Evolutionary conservation across 1,140 invertebrate species (phyloP).

Genomic region (Euwallacea fornicatus): DNA sequence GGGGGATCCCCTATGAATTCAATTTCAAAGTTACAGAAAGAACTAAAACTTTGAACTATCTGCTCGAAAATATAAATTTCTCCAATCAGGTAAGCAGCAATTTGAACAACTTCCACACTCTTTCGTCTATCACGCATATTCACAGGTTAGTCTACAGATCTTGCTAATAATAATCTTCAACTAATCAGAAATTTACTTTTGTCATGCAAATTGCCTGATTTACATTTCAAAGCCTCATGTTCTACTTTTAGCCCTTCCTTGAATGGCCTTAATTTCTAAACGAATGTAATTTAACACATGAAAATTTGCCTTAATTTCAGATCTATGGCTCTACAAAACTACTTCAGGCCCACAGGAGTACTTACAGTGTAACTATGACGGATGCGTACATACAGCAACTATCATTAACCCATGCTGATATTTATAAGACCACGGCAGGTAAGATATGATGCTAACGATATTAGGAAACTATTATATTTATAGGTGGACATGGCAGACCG

Average conservation of each 20-base stretch:
- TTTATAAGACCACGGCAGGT: constrained; percentile 39
- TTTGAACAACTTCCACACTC: too few species aligned
- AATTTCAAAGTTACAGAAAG: constrained; percentile 62
- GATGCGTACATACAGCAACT: constrained; percentile 38
- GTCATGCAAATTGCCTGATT: background rate
- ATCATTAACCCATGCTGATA: constrained; percentile 22
- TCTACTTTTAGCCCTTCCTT: too few species aligned
- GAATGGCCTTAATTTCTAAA: too few species aligned
- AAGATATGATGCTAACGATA: background rate
- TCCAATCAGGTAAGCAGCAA: constrained; percentile 46
- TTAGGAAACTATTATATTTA: background rate
- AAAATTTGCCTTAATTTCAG: constrained; percentile 15
- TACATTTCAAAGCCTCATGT: background rate
- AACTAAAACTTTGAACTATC: constrained; percentile 54
- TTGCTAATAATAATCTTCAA: constrained; percentile 11
- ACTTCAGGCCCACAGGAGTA: constrained; percentile 38
- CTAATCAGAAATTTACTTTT: background rate
- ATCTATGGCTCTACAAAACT: constrained; percentile 42
- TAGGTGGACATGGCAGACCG: background rate
- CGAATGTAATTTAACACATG: too few species aligned
- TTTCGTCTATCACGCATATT: too few species aligned
- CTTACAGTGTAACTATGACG: constrained; percentile 35
- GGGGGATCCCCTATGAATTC: constrained; percentile 60
- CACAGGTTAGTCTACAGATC: background rate
- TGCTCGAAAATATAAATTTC: constrained; percentile 53